Evolutionary conservation across 2,797 vertebrate species (phyloP), one percentile per base, ranked within the genome.

Genomic region (Hippocampus kuda): DNA sequence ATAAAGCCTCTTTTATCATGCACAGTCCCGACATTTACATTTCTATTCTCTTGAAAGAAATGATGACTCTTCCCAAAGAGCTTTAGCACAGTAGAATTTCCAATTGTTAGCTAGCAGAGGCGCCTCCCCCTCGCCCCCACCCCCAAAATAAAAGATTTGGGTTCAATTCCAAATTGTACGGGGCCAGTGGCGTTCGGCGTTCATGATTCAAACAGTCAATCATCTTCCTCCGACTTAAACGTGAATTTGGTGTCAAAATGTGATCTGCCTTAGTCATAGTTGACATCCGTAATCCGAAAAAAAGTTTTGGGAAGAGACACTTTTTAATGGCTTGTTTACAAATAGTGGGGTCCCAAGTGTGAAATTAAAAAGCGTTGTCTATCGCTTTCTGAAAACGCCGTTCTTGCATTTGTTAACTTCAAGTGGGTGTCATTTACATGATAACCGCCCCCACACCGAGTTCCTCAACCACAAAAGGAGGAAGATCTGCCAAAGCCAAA

Each of bases 191-290:
- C 3, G 2, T 30, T 59, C 26, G 1, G 4, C 15, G 1, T 13
- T 27, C 13, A 26, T 15, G 10, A 10, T 12, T 42, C 60, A 41
- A 62, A 62, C 60, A 62, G 61, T 63, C 61, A 63, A 44, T 63
- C 61, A n/a, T 44, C 26, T 26, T 16, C n/a, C 62, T 24, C 20
- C 61, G 22, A 41, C 30, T 61, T n/a, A n/a, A 62, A 38, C 20
- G 38, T 15, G 38, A 63, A 63, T 63, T 41, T 62, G 20, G 38
- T 63, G 61, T 63, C 61, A 5, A 24, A 62, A n/a, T 57, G n/a
- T 4, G 4, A 24, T 26, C 24, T 57, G 3, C 24, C 26, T 26
- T 15, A 27, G 12, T 59, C 22, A 56, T 8, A 26, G 54, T 16
- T 15, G 56, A 30, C 13, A 3, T 59, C 12, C 26, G 3, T 18